A percentile compares a stretch with the other conserved stretches of the same genome.
Conservation (phyloP, 2,113 vertebrate species). For the Pterocles orientalis region DNA sequence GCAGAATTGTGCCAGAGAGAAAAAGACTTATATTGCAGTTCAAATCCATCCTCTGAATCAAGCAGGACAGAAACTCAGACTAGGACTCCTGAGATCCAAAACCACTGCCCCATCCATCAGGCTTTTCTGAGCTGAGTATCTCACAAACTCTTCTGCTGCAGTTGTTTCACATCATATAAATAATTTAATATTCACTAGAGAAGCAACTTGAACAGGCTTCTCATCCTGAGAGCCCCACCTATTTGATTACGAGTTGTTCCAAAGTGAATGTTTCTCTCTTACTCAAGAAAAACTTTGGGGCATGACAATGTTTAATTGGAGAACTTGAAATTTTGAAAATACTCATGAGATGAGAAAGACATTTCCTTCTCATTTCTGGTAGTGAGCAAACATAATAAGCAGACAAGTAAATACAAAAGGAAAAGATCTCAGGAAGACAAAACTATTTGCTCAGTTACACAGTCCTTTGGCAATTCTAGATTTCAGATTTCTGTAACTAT, state of each 20-base stretch:
- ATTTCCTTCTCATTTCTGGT: background rate
- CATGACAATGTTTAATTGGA: background rate
- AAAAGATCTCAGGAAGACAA: background rate
- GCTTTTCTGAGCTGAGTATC: background rate
- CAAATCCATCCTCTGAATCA: background rate
- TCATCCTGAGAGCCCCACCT: background rate
- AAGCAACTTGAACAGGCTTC: background rate
- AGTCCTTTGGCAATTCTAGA: background rate
- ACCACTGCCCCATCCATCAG: background rate
- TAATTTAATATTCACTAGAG: slow-evolving; percentile 22
- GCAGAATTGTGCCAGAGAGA: background rate
- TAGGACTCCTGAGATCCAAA: background rate
- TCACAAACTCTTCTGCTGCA: background rate
- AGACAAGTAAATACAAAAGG: background rate
- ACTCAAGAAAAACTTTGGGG: background rate
- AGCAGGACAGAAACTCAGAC: background rate
- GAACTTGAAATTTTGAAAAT: background rate
- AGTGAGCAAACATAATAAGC: background rate
- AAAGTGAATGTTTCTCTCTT: background rate
- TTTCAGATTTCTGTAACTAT: background rate
- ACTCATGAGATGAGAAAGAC: background rate
- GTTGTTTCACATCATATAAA: background rate
- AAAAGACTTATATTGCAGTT: background rate
- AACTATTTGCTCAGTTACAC: background rate
- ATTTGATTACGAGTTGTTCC: background rate